Base-by-base conservation (phyloP, 2,888 invertebrate species). In the Boloria euphrosyne region DNA sequence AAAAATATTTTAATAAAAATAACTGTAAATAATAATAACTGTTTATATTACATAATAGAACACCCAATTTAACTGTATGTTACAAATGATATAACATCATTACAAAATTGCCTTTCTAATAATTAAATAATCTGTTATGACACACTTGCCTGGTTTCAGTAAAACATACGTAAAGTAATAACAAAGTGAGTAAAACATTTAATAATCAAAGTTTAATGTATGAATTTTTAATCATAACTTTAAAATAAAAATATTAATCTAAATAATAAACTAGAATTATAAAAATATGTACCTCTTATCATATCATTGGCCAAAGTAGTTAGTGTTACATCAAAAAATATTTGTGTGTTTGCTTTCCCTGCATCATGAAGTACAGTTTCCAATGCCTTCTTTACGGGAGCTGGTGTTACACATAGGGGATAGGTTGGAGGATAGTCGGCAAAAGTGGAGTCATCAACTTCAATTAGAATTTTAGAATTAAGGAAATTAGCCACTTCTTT, bases 231-330 rank as follows among this genome's bases (percentile, higher is more conserved):
- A 22, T 22, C 22, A 22, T 22, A 22, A 22, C 22, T 2, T 22
- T 22, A 22, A 22, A 22, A 22, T 22, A 22, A 22, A 22, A 22
- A 22, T 38, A 38, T 38, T 0, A 38, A 38, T 10, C 1, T 7
- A 38, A 38, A 10, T 10, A 0, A 38, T 10, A 2, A 38, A 7
- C 10, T 38, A 10, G 10, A 38, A 38, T 38, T 38, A 38, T 38
- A 38, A 7, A 38, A 10, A 38, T 66, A 78, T 79, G 78, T 80
- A 88, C 95, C 95, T 90, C 95, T 95, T 58, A 94, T 94, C 93
- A 96, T 94, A 76, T 96, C 96, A 75, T 94, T 94, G 5, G 95
- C 95, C 90, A 96, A 93, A 16, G 94, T 93, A 7, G 94, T 94
- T 17, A 96, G 86, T 46, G 95, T 94, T 38, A 94, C 94, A 81